Percentiles rank a stretch among this genome's conserved stretches.
phyloP scores from a whole-genome alignment of 2,797 vertebrate genomes.

The Muscicapa comitata region DNA sequence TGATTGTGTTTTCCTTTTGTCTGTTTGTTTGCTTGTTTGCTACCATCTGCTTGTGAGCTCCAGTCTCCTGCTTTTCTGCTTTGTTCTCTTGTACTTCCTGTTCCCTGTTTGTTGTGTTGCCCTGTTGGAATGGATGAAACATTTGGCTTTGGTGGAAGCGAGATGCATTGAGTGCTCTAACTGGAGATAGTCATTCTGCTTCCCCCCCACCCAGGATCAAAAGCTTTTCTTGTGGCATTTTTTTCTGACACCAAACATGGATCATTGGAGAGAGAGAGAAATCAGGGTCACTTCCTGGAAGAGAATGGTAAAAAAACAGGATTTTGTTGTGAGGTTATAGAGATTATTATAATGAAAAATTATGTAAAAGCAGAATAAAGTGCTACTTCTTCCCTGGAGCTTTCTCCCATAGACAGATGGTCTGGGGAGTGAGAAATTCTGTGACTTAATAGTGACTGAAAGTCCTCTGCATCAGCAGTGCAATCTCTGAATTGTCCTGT shows the following conservation, averaged over 20 bases:
- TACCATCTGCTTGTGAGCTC: not conserved
- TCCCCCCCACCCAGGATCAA: fast-evolving
- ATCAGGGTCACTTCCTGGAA: not conserved
- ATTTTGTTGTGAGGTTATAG: not conserved
- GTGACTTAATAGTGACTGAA: not conserved
- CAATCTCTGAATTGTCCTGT: not conserved
- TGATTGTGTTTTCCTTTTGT: not conserved
- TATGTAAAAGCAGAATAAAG: not conserved
- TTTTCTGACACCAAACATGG: not conserved
- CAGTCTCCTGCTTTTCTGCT: not conserved
- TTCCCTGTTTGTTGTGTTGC: not conserved
- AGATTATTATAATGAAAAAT: not conserved
- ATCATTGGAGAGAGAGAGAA: not conserved
- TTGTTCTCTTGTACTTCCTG: not conserved
- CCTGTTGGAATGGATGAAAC: not conserved
- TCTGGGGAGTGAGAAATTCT: not conserved
- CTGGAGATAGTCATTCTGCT: not conserved
- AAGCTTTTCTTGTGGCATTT: not conserved
- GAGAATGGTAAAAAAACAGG: not conserved
- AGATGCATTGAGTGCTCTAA: not conserved
- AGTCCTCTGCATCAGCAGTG: not conserved
- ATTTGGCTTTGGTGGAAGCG: not conserved
- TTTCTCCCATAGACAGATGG: not conserved
- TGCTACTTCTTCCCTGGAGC: not conserved
- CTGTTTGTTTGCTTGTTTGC: not conserved